phyloP scores from a whole-genome alignment of 2,888 invertebrate species.

The Scaptomyza flava region DNA sequence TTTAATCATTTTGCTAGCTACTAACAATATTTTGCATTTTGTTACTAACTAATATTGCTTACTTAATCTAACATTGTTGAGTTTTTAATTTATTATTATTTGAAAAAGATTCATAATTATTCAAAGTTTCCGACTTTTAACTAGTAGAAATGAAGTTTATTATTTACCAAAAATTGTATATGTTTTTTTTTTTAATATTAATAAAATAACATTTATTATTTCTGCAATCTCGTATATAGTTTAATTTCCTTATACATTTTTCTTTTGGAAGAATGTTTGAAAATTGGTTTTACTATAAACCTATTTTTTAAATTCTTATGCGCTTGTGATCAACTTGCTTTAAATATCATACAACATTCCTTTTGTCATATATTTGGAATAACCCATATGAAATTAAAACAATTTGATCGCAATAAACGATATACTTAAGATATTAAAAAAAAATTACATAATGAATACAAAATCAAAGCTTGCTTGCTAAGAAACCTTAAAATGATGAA shows the following conservation, averaged over 20 bases:
- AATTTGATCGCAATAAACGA: conserved; percentile 1
- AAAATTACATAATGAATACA: too few relatives aligned
- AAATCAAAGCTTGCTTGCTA: neutral
- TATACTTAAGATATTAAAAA: neutral
- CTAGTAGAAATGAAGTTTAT: too few relatives aligned
- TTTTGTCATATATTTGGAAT: neutral
- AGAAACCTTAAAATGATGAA: conserved; percentile 50
- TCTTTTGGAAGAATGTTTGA: neutral
- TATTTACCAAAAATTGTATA: too few relatives aligned
- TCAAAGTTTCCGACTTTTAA: neutral
- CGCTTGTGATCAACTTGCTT: conserved; percentile 26
- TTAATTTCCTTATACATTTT: neutral
- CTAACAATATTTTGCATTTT: conserved; percentile 6
- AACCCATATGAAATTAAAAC: conserved; percentile 2
- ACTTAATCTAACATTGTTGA: neutral
- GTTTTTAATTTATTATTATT: neutral
- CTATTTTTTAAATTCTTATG: neutral
- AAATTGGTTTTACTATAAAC: neutral
- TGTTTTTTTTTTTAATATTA: too few relatives aligned
- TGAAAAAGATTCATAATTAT: neutral
- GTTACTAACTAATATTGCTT: conserved; percentile 1
- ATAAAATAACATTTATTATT: too few relatives aligned
- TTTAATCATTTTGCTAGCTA: neutral
- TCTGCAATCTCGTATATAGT: too few relatives aligned
- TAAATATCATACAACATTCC: conserved; percentile 5